Evolutionary conservation across 2,888 invertebrate species (phyloP).

Genomic region (Poecilobothrus nobilitatus): DNA sequence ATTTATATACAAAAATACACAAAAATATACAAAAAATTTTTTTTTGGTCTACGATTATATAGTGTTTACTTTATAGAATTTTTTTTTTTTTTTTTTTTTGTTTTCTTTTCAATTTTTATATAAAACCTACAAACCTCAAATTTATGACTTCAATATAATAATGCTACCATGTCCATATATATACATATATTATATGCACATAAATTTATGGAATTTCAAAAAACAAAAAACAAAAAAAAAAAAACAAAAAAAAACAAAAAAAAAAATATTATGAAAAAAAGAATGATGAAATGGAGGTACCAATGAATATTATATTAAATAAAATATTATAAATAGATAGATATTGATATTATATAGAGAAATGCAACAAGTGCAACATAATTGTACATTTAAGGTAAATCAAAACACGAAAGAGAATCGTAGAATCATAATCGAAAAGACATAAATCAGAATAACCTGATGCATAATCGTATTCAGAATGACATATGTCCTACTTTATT

Average conservation of each 20-base stretch:
- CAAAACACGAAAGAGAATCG: background rate
- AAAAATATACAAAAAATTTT: too few relatives aligned
- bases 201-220: background rate
- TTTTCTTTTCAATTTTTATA: too few relatives aligned
- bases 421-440: constrained; percentile 6
- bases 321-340: too few relatives aligned
- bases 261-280: too few relatives aligned
- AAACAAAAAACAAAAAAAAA: background rate
- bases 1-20: too few relatives aligned
- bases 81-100: too few relatives aligned
- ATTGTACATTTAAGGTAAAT: background rate
- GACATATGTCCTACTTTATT: constrained; percentile 1
- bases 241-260: background rate
- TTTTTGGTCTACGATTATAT: too few relatives aligned
- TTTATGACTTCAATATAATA: constrained; percentile 3
- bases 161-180: background rate
- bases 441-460: constrained; percentile 3
- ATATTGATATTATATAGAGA: too few relatives aligned
- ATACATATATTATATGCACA: background rate
- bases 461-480: background rate
- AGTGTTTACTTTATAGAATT: too few relatives aligned
- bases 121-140: constrained; percentile 4
- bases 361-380: background rate
- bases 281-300: too few relatives aligned
- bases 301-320: too few relatives aligned